Conservation (phyloP, 2,888 invertebrate species). For the Hymenopus coronatus region DNA sequence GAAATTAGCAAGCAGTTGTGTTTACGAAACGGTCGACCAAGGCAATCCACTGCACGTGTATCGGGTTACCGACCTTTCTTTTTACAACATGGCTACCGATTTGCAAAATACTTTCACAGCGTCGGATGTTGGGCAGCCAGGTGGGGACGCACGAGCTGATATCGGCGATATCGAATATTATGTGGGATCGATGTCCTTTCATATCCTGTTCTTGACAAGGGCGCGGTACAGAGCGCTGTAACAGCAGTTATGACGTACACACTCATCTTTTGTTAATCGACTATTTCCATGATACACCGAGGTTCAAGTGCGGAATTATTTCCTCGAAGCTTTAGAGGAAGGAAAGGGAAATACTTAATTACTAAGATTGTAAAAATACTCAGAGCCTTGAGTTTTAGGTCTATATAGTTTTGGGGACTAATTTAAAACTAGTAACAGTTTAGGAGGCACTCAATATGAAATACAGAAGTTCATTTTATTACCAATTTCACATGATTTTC, state of each 20-base stretch:
- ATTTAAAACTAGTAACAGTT: too few species aligned
- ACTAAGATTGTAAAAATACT: too few species aligned
- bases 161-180: neutral
- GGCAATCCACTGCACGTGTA: neutral
- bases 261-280: neutral
- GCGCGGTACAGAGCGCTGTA: neutral
- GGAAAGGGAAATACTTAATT: too few species aligned
- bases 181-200: neutral
- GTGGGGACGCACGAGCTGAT: neutral
- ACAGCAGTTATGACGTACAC: neutral
- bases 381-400: too few species aligned
- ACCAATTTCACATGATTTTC: too few species aligned
- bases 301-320: too few species aligned
- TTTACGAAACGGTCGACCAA: neutral
- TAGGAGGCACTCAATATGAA: too few species aligned
- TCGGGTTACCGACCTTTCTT: neutral
- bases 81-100: neutral
- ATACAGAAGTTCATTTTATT: too few species aligned
- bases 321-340: too few species aligned
- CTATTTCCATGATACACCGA: too few species aligned
- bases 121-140: neutral
- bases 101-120: neutral
- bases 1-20: neutral
- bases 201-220: neutral
- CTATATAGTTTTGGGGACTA: too few species aligned